These are phyloP conservation scores for Zelleria hepariella DNA, from an alignment of 2,888 invertebrate genomes.

Conservation along the genomic window DNA sequence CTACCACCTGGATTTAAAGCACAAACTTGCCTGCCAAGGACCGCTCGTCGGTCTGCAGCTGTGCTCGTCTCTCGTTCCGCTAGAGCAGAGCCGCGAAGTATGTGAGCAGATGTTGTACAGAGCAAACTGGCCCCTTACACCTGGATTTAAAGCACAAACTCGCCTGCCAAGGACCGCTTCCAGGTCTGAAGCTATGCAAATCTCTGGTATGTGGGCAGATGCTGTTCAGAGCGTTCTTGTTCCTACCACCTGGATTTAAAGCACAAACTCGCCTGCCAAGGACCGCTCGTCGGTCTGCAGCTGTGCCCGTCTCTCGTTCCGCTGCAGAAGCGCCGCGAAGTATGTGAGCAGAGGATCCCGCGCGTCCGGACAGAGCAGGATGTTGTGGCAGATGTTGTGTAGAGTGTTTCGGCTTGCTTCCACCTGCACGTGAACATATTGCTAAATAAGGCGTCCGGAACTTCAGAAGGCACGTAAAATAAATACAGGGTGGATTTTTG, in stretches of 20 bases:
- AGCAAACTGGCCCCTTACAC: too few species aligned
- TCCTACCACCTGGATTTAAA: constrained; percentile 74
- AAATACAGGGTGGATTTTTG: too few species aligned
- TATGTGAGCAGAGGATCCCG: constrained; percentile 85
- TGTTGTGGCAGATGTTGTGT: constrained; percentile 86
- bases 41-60: constrained; percentile 91
- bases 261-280: constrained; percentile 75
- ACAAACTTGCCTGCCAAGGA: constrained; percentile 77
- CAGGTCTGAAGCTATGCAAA: too few species aligned
- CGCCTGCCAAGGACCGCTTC: too few species aligned
- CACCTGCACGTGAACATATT: too few species aligned
- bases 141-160: too few species aligned
- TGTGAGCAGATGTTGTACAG: too few species aligned
- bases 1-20: too few species aligned
- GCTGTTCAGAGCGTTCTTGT: constrained; percentile 81
- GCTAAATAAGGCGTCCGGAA: too few species aligned
- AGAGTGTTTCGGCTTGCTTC: constrained; percentile 83
- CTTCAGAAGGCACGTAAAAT: too few species aligned
- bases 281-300: constrained; percentile 90
- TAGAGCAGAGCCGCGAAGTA: constrained; percentile 85
- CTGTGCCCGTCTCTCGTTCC: constrained; percentile 91
- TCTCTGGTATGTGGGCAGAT: too few species aligned
- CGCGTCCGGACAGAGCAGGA: constrained; percentile 85
- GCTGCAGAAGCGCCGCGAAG: constrained; percentile 80
- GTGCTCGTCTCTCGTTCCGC: constrained; percentile 88